Conservation (phyloP, 2,888 invertebrate genomes). For the Lycocerus yunnanus region DNA sequence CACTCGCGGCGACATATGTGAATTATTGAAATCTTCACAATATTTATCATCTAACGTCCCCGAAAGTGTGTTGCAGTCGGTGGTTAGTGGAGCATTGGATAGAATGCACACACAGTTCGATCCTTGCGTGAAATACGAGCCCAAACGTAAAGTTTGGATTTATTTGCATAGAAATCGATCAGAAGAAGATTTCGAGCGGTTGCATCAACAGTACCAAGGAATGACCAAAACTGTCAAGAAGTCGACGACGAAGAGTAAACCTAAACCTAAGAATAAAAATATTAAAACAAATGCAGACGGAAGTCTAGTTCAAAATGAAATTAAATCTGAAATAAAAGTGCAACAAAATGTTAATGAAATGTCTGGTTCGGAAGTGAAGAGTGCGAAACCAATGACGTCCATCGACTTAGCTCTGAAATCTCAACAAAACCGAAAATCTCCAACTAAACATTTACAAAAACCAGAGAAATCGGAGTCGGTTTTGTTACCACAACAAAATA, state of each 20-base stretch:
- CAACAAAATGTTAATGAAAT: neutral
- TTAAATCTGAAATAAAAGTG: neutral
- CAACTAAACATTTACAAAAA: conserved; percentile 13
- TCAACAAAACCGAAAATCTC: conserved; percentile 18
- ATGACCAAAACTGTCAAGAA: conserved; percentile 62
- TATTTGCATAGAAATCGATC: conserved; percentile 77
- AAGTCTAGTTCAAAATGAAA: neutral
- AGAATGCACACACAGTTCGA: conserved; percentile 88
- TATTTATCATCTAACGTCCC: conserved; percentile 60
- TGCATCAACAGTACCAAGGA: conserved; percentile 70
- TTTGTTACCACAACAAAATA: conserved; percentile 49
- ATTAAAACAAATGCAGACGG: conserved; percentile 53
- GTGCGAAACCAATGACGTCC: neutral
- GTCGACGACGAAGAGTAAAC: conserved; percentile 49
- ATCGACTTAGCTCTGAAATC: neutral
- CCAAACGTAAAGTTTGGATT: conserved; percentile 92
- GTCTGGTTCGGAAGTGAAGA: neutral
- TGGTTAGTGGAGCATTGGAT: conserved; percentile 89
- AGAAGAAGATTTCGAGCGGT: conserved; percentile 66
- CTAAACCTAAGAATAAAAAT: conserved; percentile 46
- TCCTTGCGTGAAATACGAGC: conserved; percentile 93
- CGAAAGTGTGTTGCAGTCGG: conserved; percentile 75
- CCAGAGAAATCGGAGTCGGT: conserved; percentile 51
- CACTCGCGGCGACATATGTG: conserved; percentile 88
- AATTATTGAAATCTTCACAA: conserved; percentile 73